phyloP scores from a whole-genome alignment of 2,113 vertebrate species.

The Saccopteryx bilineata region DNA sequence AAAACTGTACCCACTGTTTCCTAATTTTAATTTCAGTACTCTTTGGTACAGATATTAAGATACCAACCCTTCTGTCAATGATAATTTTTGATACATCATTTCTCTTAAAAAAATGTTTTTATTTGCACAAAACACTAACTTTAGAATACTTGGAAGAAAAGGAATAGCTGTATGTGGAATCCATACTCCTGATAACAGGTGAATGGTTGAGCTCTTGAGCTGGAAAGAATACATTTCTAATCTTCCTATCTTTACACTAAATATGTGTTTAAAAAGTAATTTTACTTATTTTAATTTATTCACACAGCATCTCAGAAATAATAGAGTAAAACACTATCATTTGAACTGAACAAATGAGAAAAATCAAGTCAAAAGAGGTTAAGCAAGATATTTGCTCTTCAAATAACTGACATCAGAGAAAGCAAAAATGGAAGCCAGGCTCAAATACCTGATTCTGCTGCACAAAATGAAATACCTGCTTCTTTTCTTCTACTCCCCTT shows the following conservation, averaged over 20 bases:
- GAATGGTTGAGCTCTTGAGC: neutral
- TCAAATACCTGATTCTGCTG: neutral
- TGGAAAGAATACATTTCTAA: neutral
- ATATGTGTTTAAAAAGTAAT: neutral
- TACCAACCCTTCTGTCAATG: neutral
- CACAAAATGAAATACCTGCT: neutral
- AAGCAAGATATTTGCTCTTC: neutral
- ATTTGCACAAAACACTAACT: neutral
- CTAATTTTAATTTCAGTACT: neutral
- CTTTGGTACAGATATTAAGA: slow-evolving; percentile 32
- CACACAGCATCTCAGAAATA: neutral
- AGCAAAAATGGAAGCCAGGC: neutral
- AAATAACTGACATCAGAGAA: neutral
- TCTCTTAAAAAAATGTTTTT: neutral
- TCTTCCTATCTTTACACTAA: neutral
- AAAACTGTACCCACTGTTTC: neutral
- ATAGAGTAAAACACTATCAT: neutral
- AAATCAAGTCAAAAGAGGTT: neutral
- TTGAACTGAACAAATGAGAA: neutral
- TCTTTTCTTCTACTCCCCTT: slow-evolving; percentile 47
- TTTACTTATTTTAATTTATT: slow-evolving; percentile 21
- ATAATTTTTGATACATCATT: neutral
- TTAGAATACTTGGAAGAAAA: neutral
- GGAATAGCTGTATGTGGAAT: neutral
- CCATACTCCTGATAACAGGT: neutral